Evolutionary conservation across 2,797 vertebrate species (phyloP), one percentile per base, ranked within the genome.

Genomic region (Hippocampus kuda): DNA sequence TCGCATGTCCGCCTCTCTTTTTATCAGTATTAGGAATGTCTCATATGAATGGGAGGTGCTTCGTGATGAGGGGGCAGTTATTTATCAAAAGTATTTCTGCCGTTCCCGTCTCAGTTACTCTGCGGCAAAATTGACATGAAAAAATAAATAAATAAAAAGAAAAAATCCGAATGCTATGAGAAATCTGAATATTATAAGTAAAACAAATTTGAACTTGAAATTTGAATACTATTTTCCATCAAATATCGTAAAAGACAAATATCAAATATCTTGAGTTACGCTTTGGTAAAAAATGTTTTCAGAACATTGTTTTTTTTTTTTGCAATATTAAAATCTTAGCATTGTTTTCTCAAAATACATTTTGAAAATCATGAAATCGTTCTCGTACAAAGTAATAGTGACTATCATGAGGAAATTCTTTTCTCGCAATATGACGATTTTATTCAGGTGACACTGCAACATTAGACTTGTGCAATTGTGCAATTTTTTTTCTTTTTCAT

Each of bases 11-110:
- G 77, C 74, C 66, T 79, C 72, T 68, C 79, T 86, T 79, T 85
- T 86, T 84, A 85, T 87, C 87, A 89, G 89, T 91, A 90, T 90
- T 89, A 90, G 77, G 74, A 64, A 77, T 73, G 72, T 83, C 71
- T 73, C 74, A 66, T 71, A 72, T 77, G 74, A 81, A 73, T 78
- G 65, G 66, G 53, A 80, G 64, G 68, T 68, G 56, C 34, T 64
- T 30, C 4, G 26, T 27, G 1, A 15, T 3, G 12, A 57, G 24
- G 56, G 4, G 24, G 61, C 72, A 74, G 79, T 70, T 67, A 71
- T 62, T 79, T 79, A 84, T 84, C 82, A 78, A 80, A 70, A 77
- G 13, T 44, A 44, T 4, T 44, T 61, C 59, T 30, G 79, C 74
- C 79, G 65, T 76, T 78, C 70, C 72, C 68, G 74, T 63, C 78